phyloP scores from a whole-genome alignment of 2,797 vertebrate genomes.

The Ceyx erithaca region DNA sequence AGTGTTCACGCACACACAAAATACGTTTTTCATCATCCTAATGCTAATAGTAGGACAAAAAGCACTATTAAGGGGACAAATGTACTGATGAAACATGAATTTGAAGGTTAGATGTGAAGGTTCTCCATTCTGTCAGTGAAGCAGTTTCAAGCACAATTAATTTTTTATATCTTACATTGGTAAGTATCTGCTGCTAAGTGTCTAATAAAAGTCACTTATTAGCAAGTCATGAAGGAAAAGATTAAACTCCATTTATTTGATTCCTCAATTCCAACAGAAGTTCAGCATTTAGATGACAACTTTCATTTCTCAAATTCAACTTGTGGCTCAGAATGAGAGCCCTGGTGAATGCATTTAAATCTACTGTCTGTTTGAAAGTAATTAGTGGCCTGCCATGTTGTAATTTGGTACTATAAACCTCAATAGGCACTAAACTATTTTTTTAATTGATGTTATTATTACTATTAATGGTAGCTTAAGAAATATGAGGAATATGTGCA shows the following conservation, averaged over 20 bases:
- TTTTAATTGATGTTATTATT: background rate
- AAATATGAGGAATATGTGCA: background rate
- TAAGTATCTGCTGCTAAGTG: conserved; percentile 1
- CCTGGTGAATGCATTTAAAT: background rate
- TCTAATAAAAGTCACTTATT: conserved; percentile 31
- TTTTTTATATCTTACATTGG: conserved; percentile 10
- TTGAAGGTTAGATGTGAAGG: background rate
- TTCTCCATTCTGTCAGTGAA: background rate
- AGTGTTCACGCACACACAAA: no score
- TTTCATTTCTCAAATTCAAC: conserved; percentile 20
- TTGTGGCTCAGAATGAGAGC: background rate
- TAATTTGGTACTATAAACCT: conserved; percentile 16
- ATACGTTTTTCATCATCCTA: background rate
- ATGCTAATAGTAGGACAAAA: background rate
- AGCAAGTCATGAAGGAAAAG: background rate
- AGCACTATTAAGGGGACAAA: background rate
- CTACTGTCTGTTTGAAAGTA: background rate
- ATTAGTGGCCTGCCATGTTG: background rate
- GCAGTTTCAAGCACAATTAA: background rate
- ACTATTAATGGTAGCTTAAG: background rate
- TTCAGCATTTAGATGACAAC: conserved; percentile 32
- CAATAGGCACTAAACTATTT: background rate
- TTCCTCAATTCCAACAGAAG: background rate
- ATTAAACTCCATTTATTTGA: conserved; percentile 14
- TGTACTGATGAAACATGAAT: background rate